phyloP scores from a whole-genome alignment of 1,140 invertebrate genomes.

The Rhizoglyphus robini region DNA sequence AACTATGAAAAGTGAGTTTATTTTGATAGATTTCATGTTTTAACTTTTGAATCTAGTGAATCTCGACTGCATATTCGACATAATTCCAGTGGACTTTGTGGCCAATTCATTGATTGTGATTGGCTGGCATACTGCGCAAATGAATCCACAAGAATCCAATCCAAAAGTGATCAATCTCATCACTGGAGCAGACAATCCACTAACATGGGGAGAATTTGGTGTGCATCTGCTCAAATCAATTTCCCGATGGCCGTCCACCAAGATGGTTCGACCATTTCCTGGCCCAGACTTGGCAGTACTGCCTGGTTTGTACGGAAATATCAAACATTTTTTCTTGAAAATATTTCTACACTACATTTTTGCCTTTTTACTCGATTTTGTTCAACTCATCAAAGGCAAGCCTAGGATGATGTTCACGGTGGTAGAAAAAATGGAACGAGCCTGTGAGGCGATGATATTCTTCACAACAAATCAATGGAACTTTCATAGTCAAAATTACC shows the following conservation, averaged over 20 bases:
- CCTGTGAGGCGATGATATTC: slow-evolving; percentile 49
- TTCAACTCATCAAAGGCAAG: slow-evolving; percentile 14
- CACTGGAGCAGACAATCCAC: slow-evolving; percentile 64
- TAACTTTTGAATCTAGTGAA: slow-evolving; percentile 30
- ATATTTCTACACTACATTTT: slow-evolving; percentile 17
- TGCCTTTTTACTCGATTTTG: slow-evolving; percentile 14
- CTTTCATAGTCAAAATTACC: slow-evolving; percentile 57
- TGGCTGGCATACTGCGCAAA: slow-evolving; percentile 55
- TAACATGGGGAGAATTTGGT: slow-evolving; percentile 10
- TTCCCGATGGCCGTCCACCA: background rate
- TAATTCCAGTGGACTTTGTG: slow-evolving; percentile 83
- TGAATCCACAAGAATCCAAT: slow-evolving; percentile 54
- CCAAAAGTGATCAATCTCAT: slow-evolving; percentile 70
- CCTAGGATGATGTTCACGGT: slow-evolving; percentile 15
- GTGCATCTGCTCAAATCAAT: slow-evolving; percentile 31
- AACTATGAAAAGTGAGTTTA: slow-evolving; percentile 49
- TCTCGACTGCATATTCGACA: slow-evolving; percentile 61
- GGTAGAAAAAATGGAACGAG: slow-evolving; percentile 20
- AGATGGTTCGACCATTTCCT: slow-evolving; percentile 9
- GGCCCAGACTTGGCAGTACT: slow-evolving; percentile 39
- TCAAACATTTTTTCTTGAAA: background rate
- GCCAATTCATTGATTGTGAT: slow-evolving; percentile 67
- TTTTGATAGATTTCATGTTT: background rate
- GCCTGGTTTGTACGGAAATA: slow-evolving; percentile 31
- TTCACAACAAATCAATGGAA: slow-evolving; percentile 66